Base-by-base conservation (phyloP, 2,888 invertebrate species). In the Busseola fusca region DNA sequence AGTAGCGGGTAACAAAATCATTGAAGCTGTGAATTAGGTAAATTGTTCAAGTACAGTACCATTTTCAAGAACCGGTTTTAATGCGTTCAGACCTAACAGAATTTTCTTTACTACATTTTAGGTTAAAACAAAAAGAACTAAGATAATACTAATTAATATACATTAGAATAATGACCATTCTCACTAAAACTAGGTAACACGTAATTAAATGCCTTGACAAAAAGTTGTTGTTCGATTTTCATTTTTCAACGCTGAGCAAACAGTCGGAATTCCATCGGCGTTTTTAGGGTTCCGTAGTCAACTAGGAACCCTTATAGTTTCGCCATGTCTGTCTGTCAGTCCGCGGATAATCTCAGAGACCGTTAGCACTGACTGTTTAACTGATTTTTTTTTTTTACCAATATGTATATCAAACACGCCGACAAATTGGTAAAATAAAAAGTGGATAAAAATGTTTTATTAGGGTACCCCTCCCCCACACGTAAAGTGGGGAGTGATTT, bases 1-100 rank as follows among this genome's bases (percentile, higher is more conserved):
- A 27, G 16, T 56, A 56, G 34, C 34, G 74, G 27, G 40, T 58
- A 74, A 64, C 25, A 40, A 57, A 48, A 57, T 50, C 30, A 50
- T 64, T 64, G 25, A 50, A 42, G 16, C 14, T 10, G 52, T 59
- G 34, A 69, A 59, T 48, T 30, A 37, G 40, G 21, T 50, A 50
- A 69, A 34, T 52, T 40, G 18, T 40, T 37, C 37, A 52, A 16
- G 7, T 54, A 25, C 25, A 34, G 37, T 50, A 58, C 5, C 18
- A 30, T 50, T 30, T 42, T 25, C 30, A 16, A 25, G 7, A 10
- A 56, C 45, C 16, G 6, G n/a, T 27, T n/a, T 27, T 18, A 42
- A 10, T 42, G 18, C 3, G 16, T 3, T 45, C 7, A 27, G 10
- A 4, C 37, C 10, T 12, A 37, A 30, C 37, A 27, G 1, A 59